Percentiles rank a stretch among this genome's conserved stretches.
phyloP scores from a whole-genome alignment of 2,888 invertebrate species.

The Cataglyphis albicans region DNA sequence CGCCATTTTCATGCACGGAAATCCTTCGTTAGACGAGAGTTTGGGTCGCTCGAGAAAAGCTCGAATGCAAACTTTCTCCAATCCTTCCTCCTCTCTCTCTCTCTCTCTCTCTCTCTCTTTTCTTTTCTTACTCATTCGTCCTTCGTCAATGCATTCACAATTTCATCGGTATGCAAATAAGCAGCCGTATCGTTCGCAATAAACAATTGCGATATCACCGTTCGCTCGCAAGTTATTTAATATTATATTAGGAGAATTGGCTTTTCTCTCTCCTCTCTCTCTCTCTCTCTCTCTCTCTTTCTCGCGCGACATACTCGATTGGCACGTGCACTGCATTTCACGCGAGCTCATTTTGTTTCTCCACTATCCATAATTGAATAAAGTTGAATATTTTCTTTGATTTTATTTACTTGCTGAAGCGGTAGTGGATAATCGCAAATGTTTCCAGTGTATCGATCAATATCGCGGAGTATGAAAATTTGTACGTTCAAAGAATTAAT shows the following conservation, averaged over 20 bases:
- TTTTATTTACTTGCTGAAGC: neutral
- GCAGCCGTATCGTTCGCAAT: conserved; percentile 16
- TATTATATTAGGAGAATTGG: conserved; percentile 26
- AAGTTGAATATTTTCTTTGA: neutral
- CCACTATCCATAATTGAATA: neutral
- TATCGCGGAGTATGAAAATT: neutral
- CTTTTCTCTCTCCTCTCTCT: neutral
- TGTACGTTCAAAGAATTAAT: neutral
- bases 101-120: neutral
- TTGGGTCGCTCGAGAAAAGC: conserved; percentile 12
- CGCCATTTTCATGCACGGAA: conserved; percentile 47
- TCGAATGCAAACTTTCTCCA: conserved; percentile 12
- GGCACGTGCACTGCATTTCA: neutral
- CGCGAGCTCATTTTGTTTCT: neutral
- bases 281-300: neutral
- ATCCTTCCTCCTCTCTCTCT: neutral
- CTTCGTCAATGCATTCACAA: conserved; percentile 30
- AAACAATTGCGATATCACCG: conserved; percentile 19
- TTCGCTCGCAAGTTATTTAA: conserved; percentile 33
- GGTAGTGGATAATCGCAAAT: neutral
- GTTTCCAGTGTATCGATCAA: neutral
- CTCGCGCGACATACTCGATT: neutral
- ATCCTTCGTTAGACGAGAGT: conserved; percentile 50
- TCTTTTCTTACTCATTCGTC: neutral
- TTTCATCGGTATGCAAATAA: conserved; percentile 50